Conservation (phyloP, 2,797 vertebrate genomes). For the Cynodonichthys magdalenae region DNA sequence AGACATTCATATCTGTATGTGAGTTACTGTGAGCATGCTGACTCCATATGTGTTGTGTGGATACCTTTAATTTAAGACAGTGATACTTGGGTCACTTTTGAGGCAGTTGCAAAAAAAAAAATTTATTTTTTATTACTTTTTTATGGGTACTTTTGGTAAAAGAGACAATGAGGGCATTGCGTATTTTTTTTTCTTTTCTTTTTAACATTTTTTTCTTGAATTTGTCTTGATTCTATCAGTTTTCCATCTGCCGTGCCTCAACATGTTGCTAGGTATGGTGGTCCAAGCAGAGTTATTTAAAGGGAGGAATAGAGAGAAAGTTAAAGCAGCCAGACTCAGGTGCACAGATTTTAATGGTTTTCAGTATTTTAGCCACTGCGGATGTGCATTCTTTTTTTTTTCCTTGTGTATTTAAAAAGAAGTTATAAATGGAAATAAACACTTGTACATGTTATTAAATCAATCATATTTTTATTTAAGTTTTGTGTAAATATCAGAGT, state of each 20-base stretch:
- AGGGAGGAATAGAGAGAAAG: conserved; percentile 54
- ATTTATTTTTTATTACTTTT: conserved; percentile 32
- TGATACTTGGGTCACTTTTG: conserved; percentile 65
- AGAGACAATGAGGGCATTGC: conserved; percentile 23
- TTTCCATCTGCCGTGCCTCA: conserved; percentile 64
- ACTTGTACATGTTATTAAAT: conserved; percentile 32
- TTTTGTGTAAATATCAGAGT: conserved; percentile 29
- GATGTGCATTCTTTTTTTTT: conserved; percentile 35
- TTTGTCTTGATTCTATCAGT: conserved; percentile 37
- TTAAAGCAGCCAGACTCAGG: conserved; percentile 51
- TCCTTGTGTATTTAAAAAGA: conserved; percentile 27
- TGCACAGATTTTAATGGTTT: conserved; percentile 43
- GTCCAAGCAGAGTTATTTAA: conserved; percentile 54
- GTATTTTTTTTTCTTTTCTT: conserved; percentile 20
- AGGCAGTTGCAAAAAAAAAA: conserved; percentile 56
- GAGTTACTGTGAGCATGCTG: conserved; percentile 80
- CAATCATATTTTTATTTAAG: conserved; percentile 25
- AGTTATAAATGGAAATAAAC: conserved; percentile 23
- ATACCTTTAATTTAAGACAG: conserved; percentile 62
- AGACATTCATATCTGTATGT: conserved; percentile 79
- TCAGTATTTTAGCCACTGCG: conserved; percentile 52
- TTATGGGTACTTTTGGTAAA: conserved; percentile 37
- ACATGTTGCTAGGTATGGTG: conserved; percentile 64
- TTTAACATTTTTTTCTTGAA: conserved; percentile 16
- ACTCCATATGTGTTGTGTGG: conserved; percentile 76